Base-by-base conservation (phyloP, 2,888 invertebrate species). In the Nipponacmea schrenckii region DNA sequence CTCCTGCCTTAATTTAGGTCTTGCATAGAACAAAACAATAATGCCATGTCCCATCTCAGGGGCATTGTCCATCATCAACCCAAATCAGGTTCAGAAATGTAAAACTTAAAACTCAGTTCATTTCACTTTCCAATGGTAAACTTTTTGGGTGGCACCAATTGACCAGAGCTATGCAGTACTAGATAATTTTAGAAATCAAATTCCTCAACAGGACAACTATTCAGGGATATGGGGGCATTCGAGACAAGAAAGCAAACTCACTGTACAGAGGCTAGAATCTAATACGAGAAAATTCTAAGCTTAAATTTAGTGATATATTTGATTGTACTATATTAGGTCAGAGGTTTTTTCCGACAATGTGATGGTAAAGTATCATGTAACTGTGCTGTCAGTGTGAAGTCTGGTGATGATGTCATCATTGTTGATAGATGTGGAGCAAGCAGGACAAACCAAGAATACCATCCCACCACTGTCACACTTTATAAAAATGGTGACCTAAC, bases 341-440 rank as follows among this genome's bases (percentile, higher is more conserved):
- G 68, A 15, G 65, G 69, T 3, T 75, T 75, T 39, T 75, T 71
- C 69, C 45, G 70, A 68, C 73, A 62, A 24, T 77, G 77, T 65
- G 63, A 64, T 31, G 64, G 69, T 2, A 46, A 62, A 8, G 66
- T 70, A 26, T 64, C 78, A 1, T 83, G 83, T 72, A 80, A 77
- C 14, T 83, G 83, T 76, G 81, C 72, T 27, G 77, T 77, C 8
- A 78, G 80, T 72, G 77, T 78, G 7, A 74, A 73, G 68, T 72
- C 72, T n/a, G 80, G 77, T 26, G 80, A 82, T 75, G 81, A 82
- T 72, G 79, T 80, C 45, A 76, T 80, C 39, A 67, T 81, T 4
- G 48, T 82, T 3, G 80, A 82, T 65, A 68, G 71, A 14, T 83
- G 83, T 73, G 71, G 72, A 48, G 46, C 69, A 24, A 64, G 44